Base-by-base conservation (phyloP, 1,140 invertebrate species). In the Anastatus disparis region DNA sequence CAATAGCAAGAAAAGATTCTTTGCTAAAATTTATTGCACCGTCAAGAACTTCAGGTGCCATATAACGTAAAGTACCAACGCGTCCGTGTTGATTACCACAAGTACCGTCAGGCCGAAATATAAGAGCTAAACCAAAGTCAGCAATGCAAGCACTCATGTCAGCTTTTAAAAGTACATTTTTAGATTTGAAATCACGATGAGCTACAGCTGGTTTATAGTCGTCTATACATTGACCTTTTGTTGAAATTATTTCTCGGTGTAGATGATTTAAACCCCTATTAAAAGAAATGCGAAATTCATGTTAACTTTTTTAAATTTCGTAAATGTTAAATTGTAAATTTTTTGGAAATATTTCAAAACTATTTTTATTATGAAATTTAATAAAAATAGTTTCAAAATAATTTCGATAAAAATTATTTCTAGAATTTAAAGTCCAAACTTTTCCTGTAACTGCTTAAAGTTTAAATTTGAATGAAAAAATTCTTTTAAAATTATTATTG, bases 41-140 rank as follows among this genome's bases (percentile, higher is more conserved):
- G 82, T 98, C 96, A 6, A 98, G 86, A 2, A 97, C 91, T 84
- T 98, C 97, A 0, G 97, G 97, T 0, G 96, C 93, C 91, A 98
- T 95, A 82, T 98, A 98, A 12, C 96, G 88, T 10, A 95, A 82
- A 0, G 96, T 98, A 4, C 96, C 96, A 9, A 93, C 91, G 0
- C 46, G 44, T 1, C 46, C 29, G 10, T 22, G 26, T 3, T 15
- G 6, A 2, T 35, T 38, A 7, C 20, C 46, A 12, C 44, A 15
- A 15, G 7, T 12, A n/a, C 48, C 48, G n/a, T 50, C 59, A 8
- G 13, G 17, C 17, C 15, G 38, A 17, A 64, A 35, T 9, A 52
- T 27, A n/a, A 50, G 12, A 0, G 62, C 62, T 12, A 40, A 15
- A 8, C 46, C 46, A 15, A 64, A 64, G 22, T 64, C 62, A 3